Evolutionary conservation across 2,113 vertebrate genomes (phyloP).

Genomic region (Dissostichus mawsoni): DNA sequence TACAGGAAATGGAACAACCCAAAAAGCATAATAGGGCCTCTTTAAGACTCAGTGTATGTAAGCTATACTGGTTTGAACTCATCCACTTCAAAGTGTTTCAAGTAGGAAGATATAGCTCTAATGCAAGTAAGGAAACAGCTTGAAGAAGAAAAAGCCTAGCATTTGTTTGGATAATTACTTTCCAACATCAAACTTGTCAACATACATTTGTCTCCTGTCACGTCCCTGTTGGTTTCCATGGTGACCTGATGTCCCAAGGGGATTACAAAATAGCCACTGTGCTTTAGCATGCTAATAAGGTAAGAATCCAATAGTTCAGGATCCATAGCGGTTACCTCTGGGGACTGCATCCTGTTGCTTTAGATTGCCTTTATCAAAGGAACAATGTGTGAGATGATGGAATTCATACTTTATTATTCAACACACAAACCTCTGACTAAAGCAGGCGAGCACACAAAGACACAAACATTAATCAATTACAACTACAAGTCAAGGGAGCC

Average conservation of each 20-base stretch:
- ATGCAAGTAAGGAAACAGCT: slow-evolving; percentile 16
- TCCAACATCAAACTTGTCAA: slow-evolving; percentile 24
- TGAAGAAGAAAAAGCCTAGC: background rate
- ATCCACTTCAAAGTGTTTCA: background rate
- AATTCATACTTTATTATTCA: background rate
- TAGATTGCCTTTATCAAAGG: slow-evolving; percentile 6
- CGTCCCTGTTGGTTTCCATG: slow-evolving; percentile 29
- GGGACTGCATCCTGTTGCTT: slow-evolving; percentile 32
- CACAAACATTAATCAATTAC: background rate
- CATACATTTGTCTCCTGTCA: slow-evolving; percentile 47
- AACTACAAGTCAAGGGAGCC: background rate
- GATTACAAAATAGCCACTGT: slow-evolving; percentile 11
- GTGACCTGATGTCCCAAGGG: background rate
- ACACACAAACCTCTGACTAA: no score
- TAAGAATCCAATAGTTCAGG: slow-evolving; percentile 48
- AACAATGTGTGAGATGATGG: background rate
- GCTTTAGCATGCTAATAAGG: slow-evolving; percentile 51
- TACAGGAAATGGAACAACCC: no score
- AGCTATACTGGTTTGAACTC: no score
- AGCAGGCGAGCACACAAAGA: background rate
- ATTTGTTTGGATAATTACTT: slow-evolving; percentile 38
- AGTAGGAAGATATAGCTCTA: background rate
- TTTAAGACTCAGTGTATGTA: no score
- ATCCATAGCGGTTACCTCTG: slow-evolving; percentile 32
- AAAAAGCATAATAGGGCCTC: no score